Conservation (phyloP, 2,888 invertebrate genomes). For the Drosophila subsilvestris region DNA sequence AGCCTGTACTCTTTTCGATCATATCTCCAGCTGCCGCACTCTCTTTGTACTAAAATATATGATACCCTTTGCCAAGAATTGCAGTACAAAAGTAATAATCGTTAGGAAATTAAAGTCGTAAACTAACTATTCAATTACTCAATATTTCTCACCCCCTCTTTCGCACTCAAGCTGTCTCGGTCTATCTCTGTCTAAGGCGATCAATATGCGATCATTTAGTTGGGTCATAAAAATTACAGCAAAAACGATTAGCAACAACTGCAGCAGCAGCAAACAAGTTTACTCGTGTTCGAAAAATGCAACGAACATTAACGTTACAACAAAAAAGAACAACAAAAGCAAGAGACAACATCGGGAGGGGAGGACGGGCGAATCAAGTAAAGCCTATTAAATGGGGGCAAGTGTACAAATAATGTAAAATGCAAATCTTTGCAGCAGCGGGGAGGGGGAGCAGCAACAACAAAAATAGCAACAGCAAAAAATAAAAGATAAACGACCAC, state of each 20-base stretch:
- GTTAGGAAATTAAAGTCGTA: not conserved
- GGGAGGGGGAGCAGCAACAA: conserved; percentile 44
- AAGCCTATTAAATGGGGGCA: conserved; percentile 63
- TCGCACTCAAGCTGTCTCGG: too few relatives aligned
- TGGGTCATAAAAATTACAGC: conserved; percentile 67
- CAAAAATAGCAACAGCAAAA: conserved; percentile 50
- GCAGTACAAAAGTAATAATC: not conserved
- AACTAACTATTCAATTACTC: not conserved
- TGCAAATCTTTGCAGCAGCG: conserved; percentile 51
- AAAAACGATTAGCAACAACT: conserved; percentile 61
- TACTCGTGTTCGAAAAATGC: conserved; percentile 49
- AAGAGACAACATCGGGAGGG: conserved; percentile 26
- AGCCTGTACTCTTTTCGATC: too few relatives aligned
- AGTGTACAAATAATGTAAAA: conserved; percentile 72
- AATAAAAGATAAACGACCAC: conserved; percentile 76
- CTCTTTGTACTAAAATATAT: not conserved
- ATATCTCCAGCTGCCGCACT: not conserved
- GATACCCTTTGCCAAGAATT: not conserved
- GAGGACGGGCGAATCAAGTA: not conserved
- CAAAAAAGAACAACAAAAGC: conserved; percentile 12
- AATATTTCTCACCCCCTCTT: too few relatives aligned
- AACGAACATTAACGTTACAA: conserved; percentile 22
- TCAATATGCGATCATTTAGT: conserved; percentile 54
- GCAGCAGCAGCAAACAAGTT: conserved; percentile 46
- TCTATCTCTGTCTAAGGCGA: conserved; percentile 6